Percentiles rank a stretch among this genome's conserved stretches.
phyloP scores from a whole-genome alignment of 2,888 invertebrate genomes.

The Fragum sueziense region DNA sequence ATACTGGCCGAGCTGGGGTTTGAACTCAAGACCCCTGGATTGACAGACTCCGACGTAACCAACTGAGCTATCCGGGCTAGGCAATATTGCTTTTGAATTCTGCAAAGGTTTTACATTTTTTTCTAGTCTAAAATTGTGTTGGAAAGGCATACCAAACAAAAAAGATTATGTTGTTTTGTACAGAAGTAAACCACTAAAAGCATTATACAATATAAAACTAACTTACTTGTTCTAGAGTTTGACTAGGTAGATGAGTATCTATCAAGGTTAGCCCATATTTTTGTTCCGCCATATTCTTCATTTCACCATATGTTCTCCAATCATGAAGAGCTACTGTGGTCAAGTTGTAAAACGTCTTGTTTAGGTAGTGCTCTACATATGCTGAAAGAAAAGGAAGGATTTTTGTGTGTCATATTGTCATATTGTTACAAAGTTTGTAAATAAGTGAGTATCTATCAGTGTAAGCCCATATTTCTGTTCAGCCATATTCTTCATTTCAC shows the following conservation, averaged over 20 bases:
- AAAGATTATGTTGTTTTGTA: no score
- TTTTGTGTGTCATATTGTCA: no score
- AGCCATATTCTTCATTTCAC: conserved; percentile 97
- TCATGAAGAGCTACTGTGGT: conserved; percentile 98
- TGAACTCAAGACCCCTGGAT: no score
- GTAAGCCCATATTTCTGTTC: conserved; percentile 90
- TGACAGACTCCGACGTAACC: no score
- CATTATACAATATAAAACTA: no score
- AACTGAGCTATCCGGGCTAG: no score
- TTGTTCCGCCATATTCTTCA: conserved; percentile 94
- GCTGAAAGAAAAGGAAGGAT: conserved; percentile 76
- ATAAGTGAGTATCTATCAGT: conserved; percentile 94
- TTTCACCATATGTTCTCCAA: conserved; percentile 98
- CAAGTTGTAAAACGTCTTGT: conserved; percentile 97
- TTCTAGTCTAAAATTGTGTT: no score
- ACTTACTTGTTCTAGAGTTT: conserved; percentile 93
- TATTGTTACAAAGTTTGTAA: conserved; percentile 98
- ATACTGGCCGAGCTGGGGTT: no score
- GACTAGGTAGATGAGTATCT: conserved; percentile 97
- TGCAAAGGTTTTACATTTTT: no score
- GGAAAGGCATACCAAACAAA: no score
- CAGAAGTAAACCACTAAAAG: no score
- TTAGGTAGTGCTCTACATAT: conserved; percentile 93
- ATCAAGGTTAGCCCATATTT: conserved; percentile 91
- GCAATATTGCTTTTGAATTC: no score